Evolutionary conservation across 2,888 invertebrate species (phyloP), one percentile per base, ranked within the genome.

Genomic region (Ectobius pallidus): DNA sequence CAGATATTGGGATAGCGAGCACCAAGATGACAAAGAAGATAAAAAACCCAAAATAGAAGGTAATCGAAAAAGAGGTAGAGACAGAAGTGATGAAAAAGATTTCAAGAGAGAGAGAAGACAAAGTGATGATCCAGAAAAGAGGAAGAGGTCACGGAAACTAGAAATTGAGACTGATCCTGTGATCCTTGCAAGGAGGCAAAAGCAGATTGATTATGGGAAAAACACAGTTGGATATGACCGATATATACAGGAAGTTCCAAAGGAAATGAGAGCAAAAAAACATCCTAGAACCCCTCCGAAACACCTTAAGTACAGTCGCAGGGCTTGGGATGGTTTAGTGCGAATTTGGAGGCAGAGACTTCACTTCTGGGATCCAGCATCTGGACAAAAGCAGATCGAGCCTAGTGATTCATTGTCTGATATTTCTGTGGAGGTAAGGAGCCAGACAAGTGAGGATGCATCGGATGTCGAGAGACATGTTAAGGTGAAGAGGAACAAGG

Each of bases 131-230:
- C 27, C 7, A 18, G 2, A 11, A 22, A 61, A 30, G 11, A 71
- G 49, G 20, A 49, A 49, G 44, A 42, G 18, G 32, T 14, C 46
- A 0, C 62, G 55, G 42, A 49, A 52, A 52, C 16, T 55, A 16
- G 73, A 73, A 58, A 58, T 61, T 65, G 96, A 96, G 84, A 89
- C 88, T 7, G 93, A 97, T 84, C 87, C 90, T 18, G 84, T 80
- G 3, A 82, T 92, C 27, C 83, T 97, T 73, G 84, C 87, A 49
- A 88, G 97, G 75, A 87, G 97, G 55, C 95, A 96, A 80, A 97
- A 97, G 83, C 96, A 96, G 84, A 93, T 97, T 79, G 95, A 96
- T 82, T 97, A 94, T 85, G 97, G 97, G 14, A 97, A 96, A 84
- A 96, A 95, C 80, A 97, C 97, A 32, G 83, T 91, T 76, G 94